Percentiles rank a stretch among this genome's conserved stretches.
Evolutionary conservation across 2,797 vertebrate species (phyloP).

Genomic region (Anniella stebbinsi): DNA sequence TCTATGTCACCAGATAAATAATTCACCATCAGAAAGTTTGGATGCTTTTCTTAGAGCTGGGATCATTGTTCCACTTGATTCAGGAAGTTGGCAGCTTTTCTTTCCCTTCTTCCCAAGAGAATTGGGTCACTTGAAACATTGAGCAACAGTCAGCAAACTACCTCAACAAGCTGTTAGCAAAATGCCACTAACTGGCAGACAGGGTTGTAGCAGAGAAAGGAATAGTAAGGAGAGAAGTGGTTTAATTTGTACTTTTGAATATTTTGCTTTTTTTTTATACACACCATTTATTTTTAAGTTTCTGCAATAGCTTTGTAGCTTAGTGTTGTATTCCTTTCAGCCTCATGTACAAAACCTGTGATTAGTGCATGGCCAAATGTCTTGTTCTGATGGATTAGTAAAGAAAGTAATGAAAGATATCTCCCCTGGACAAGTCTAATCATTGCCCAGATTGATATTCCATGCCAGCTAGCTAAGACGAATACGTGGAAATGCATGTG

Average conservation of each 20-base stretch:
- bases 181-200: not conserved
- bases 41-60: constrained; percentile 58
- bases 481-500: fast-evolving
- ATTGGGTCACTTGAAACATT: constrained; percentile 63
- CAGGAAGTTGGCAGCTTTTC: constrained; percentile 69
- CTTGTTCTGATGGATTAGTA: not conserved
- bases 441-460: not conserved
- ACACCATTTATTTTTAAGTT: not conserved
- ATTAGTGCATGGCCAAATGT: constrained; percentile 33
- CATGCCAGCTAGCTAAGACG: constrained; percentile 22
- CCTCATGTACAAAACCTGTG: constrained; percentile 16
- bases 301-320: constrained; percentile 24
- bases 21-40: constrained; percentile 72
- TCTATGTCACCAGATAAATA: constrained; percentile 75
- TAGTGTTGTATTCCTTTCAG: constrained; percentile 53
- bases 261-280: constrained; percentile 22
- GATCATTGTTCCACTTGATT: constrained; percentile 72
- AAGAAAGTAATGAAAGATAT: constrained; percentile 1
- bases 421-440: fast-evolving
- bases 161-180: constrained; percentile 51
- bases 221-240: constrained; percentile 47
- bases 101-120: constrained; percentile 69
- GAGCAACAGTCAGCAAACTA: constrained; percentile 61
- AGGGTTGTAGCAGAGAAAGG: not conserved
- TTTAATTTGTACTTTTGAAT: constrained; percentile 47